These are phyloP conservation scores for Hydropsyche betteni DNA, from an alignment of 2,888 invertebrate genomes.

Conservation along the genomic window DNA sequence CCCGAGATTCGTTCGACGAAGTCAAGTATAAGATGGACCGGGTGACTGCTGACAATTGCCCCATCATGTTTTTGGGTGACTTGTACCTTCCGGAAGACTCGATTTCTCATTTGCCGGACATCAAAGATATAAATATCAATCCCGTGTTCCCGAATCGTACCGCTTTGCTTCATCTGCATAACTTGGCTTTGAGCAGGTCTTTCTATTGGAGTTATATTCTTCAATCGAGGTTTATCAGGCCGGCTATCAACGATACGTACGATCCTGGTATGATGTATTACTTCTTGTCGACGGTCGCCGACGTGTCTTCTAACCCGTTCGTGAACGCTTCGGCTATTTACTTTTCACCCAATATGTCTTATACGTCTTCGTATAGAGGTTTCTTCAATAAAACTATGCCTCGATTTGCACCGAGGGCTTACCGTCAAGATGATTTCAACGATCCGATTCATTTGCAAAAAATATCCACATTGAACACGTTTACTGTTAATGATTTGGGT, in stretches of 20 bases:
- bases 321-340: slow-evolving; percentile 94
- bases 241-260: slow-evolving; percentile 90
- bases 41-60: slow-evolving; percentile 88
- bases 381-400: slow-evolving; percentile 97
- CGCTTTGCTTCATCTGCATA: slow-evolving; percentile 90
- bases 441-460: slow-evolving; percentile 95
- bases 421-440: slow-evolving; percentile 90
- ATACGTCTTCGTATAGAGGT: slow-evolving; percentile 92
- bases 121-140: slow-evolving; percentile 93
- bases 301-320: slow-evolving; percentile 90
- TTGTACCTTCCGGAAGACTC: slow-evolving; percentile 84
- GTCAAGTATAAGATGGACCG: slow-evolving; percentile 84
- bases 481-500: slow-evolving; percentile 85
- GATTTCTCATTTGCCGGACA: slow-evolving; percentile 91
- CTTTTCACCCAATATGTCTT: slow-evolving; percentile 93
- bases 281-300: slow-evolving; percentile 92
- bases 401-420: slow-evolving; percentile 93
- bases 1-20: slow-evolving; percentile 89
- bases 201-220: slow-evolving; percentile 96
- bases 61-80: slow-evolving; percentile 84
- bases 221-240: slow-evolving; percentile 88
- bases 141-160: slow-evolving; percentile 95
- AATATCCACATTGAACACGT: slow-evolving; percentile 94
- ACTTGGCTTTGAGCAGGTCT: slow-evolving; percentile 94
- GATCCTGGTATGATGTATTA: slow-evolving; percentile 99